Percentiles rank a stretch among this genome's conserved stretches.
phyloP scores from a whole-genome alignment of 2,113 vertebrate genomes.

The Tachysurus vachellii region DNA sequence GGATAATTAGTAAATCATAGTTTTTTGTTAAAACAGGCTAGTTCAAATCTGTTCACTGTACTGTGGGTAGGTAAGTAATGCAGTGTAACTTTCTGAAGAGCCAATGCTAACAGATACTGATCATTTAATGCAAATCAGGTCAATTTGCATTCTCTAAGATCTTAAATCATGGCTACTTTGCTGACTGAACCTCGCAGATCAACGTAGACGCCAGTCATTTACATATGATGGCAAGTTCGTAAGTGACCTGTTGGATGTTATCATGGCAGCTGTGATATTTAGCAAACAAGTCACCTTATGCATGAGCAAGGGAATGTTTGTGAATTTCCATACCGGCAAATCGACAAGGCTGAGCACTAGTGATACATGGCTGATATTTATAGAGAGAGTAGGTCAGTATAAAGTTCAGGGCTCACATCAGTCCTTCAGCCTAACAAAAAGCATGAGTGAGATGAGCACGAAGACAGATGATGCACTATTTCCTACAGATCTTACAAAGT shows the following conservation, averaged over 20 bases:
- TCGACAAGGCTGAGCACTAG: constrained; percentile 57
- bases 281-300: constrained; percentile 50
- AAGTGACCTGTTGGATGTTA: constrained; percentile 39
- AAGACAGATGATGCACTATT: background rate
- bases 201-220: constrained; percentile 9
- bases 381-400: constrained; percentile 69
- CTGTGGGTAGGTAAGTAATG: background rate
- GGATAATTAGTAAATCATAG: background rate
- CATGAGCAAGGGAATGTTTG: constrained; percentile 62
- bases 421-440: constrained; percentile 31
- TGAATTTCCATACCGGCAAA: constrained; percentile 65
- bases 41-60: background rate
- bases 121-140: background rate
- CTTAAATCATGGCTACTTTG: background rate
- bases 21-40: background rate
- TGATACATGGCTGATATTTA: constrained; percentile 74
- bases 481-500: background rate
- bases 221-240: background rate
- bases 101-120: background rate
- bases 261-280: constrained; percentile 47
- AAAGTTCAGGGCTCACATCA: constrained; percentile 64
- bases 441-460: background rate
- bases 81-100: background rate
- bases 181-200: background rate
- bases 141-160: background rate